Evolutionary conservation across 2,113 vertebrate species (phyloP), one percentile per base, ranked within the genome.

Genomic region (Psophia crepitans): DNA sequence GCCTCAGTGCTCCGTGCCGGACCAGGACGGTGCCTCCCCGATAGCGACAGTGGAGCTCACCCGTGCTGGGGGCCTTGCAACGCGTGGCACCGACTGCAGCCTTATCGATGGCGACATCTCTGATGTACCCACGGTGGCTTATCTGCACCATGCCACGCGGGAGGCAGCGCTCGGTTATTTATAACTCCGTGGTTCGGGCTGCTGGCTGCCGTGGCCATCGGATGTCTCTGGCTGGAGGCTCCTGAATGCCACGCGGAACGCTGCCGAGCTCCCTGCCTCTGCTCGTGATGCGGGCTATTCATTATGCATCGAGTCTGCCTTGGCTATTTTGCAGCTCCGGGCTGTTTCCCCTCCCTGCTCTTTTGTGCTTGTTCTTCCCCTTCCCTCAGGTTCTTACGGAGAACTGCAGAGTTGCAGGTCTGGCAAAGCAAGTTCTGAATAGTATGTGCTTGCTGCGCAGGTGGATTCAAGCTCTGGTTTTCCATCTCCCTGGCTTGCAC

Each of bases 81-180:
- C 68, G 78, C 61, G 13, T 13, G 44, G 61, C 83, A 75, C 48
- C 53, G 24, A 23, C 64, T 12, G 23, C 58, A 57, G 60, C 56
- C 66, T 86, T 90, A 80, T 83, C 78, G 82, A 90, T 94, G 94
- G 77, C 84, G 89, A 87, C 95, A 93, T 89, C 57, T 63, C 84
- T 93, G 89, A 94, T 43, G 74, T 92, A 84, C 78, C 90, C 46
- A 20, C 48, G 37, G 71, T 26, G 33, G 74, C 79, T 97, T 80
- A 91, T 71, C 85, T 57, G 9, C 7, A 7, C 76, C 68, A 27
- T 4, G 11, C 76, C 70, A 30, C 5, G 9, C 39, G 41, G 88
- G 44, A 65, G 30, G 46, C 33, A 23, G 43, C 48, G 11, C 70
- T 80, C 21, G 23, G 66, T 90, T 93, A 78, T 75, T 64, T 80